These are phyloP conservation scores for Pasiphila rectangulata DNA, from an alignment of 2,888 invertebrate genomes.

Conservation along the genomic window DNA sequence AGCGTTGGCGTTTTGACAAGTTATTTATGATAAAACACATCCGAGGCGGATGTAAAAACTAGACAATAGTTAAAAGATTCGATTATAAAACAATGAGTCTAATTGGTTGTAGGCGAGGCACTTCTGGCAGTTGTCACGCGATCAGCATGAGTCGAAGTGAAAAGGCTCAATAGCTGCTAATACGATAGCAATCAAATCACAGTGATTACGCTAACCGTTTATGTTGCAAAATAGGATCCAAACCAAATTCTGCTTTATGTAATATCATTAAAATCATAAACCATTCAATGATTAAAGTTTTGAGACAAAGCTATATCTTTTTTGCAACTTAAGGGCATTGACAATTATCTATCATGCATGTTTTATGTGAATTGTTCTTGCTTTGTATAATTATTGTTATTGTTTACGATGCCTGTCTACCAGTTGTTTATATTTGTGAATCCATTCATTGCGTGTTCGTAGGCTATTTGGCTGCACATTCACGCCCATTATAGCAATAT, in stretches of 20 bases:
- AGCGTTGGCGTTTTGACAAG: conserved; percentile 25
- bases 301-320: conserved; percentile 2
- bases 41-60: conserved; percentile 37
- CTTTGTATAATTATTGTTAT: conserved; percentile 21
- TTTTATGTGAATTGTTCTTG: conserved; percentile 12
- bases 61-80: conserved; percentile 52
- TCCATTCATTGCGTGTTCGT: conserved; percentile 10
- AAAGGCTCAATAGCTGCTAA: conserved; percentile 2
- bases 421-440: conserved; percentile 11
- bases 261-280: conserved; percentile 22
- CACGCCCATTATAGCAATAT: conserved; percentile 26
- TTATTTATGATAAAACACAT: conserved; percentile 27
- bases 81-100: conserved; percentile 60
- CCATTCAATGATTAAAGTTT: too few species aligned
- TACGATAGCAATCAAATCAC: neutral
- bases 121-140: conserved; percentile 29
- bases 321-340: conserved; percentile 15
- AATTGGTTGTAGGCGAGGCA: conserved; percentile 58
- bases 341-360: conserved; percentile 23
- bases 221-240: conserved; percentile 21
- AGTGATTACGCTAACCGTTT: conserved; percentile 11
- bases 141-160: conserved; percentile 17
- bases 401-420: conserved; percentile 9
- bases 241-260: conserved; percentile 17
- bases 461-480: conserved; percentile 24